phyloP scores from a whole-genome alignment of 2,113 vertebrate genomes.

The Scytalopus superciliaris region DNA sequence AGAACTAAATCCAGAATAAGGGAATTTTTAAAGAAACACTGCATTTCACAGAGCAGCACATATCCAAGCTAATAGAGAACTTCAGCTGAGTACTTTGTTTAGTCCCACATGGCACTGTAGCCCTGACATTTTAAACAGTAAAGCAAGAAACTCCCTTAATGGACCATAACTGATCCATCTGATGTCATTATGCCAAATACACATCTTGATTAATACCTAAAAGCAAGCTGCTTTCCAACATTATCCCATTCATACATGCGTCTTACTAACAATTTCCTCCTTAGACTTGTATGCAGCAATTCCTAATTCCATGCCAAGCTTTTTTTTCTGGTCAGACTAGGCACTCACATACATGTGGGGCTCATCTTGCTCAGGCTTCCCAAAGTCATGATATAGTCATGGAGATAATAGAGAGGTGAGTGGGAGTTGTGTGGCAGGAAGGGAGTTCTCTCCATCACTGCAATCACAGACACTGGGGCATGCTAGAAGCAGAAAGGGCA shows the following conservation, averaged over 20 bases:
- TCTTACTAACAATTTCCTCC: background rate
- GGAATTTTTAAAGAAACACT: background rate
- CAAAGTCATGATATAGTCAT: background rate
- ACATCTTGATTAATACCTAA: background rate
- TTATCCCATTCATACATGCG: background rate
- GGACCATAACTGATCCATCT: background rate
- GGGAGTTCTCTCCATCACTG: background rate
- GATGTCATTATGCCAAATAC: background rate
- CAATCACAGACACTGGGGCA: background rate
- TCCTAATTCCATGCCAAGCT: background rate
- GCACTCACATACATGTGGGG: background rate
- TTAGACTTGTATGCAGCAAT: background rate
- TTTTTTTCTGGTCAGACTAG: background rate
- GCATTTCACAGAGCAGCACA: background rate
- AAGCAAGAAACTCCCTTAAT: background rate
- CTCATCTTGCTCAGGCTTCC: background rate
- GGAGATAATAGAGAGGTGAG: background rate
- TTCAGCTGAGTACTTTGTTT: background rate
- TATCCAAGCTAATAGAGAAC: background rate
- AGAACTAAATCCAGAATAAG: background rate
- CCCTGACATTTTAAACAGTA: background rate
- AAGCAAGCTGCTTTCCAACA: background rate
- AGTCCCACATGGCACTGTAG: background rate
- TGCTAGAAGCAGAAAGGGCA: background rate
- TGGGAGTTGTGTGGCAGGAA: background rate